Evolutionary conservation across 2,113 vertebrate species (phyloP), one percentile per base, ranked within the genome.

Genomic region (Cololabis saira): DNA sequence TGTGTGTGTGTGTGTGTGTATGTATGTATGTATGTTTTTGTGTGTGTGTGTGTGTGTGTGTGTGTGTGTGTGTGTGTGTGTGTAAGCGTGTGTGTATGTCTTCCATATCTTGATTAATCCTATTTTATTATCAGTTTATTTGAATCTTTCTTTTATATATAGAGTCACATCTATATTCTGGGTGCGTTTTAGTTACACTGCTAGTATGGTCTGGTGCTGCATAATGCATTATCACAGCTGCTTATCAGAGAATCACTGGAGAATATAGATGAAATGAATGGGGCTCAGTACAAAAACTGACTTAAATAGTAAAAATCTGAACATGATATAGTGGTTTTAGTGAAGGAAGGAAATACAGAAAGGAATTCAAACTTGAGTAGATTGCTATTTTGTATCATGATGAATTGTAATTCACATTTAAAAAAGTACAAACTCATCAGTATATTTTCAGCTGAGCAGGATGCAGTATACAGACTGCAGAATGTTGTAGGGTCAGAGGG

Each of bases 301-400:
- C 0, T 48, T 19, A 17, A 61, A 47, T n/a, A 45, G 0, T 2
- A 59, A 49, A 24, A 3, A 55, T 65, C 2, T 40, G 3, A 57
- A 53, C 12, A 74, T 18, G 15, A 56, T 37, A 37, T 37, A 41
- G 9, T 0, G 24, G 24, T 27, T 27, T 27, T 2, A 5, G 3
- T 3, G 41, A 37, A 13, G 17, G 43, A 33, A 17, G 16, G 13
- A 24, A 16, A 1, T 42, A 18, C 42, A 47, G 10, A 43, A n/a
- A 40, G 1, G 56, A 16, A 48, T 8, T 55, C 22, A 11, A 44
- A 67, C 13, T 71, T 48, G 62, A 76, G 33, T 37, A 80, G 61
- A 71, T 50, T 81, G 78, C 67, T 71, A 73, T 48, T 75, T 83
- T 81, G 66, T 80, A 76, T 30, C 16, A 24, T 55, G 12, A 71